Evolutionary conservation across 2,113 vertebrate genomes (phyloP).

Genomic region (Empidonax alnorum): DNA sequence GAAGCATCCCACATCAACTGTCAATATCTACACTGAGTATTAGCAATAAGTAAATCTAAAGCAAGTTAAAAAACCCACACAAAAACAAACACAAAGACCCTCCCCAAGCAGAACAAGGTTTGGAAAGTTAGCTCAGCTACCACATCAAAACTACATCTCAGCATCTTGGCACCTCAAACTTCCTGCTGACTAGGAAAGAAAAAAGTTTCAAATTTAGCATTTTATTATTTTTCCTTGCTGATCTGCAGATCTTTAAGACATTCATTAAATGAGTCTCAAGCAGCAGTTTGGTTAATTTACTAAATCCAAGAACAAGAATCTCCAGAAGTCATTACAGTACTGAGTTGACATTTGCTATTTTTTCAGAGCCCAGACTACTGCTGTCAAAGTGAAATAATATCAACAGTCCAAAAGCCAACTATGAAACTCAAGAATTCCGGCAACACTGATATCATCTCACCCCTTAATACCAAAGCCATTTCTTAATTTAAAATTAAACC

Average conservation of each 20-base stretch:
- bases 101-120: not conserved
- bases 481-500: not conserved
- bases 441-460: not conserved
- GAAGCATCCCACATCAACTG: not conserved
- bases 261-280: not conserved
- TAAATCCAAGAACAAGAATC: constrained; percentile 12
- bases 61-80: not conserved
- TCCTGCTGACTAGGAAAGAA: constrained; percentile 18
- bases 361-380: not conserved
- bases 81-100: not conserved
- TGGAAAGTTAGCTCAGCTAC: not conserved
- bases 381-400: constrained; percentile 21
- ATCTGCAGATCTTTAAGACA: not conserved
- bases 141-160: constrained; percentile 17
- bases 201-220: constrained; percentile 6
- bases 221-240: not conserved
- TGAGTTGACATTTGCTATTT: not conserved
- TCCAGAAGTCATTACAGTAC: constrained; percentile 2
- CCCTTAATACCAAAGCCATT: not conserved
- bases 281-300: not conserved
- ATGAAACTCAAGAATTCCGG: not conserved
- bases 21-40: not conserved
- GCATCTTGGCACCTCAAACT: constrained; percentile 15
- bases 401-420: not conserved
- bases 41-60: not conserved